Evolutionary conservation across 2,888 invertebrate species (phyloP), one percentile per base, ranked within the genome.

Genomic region (Ophion costatus): DNA sequence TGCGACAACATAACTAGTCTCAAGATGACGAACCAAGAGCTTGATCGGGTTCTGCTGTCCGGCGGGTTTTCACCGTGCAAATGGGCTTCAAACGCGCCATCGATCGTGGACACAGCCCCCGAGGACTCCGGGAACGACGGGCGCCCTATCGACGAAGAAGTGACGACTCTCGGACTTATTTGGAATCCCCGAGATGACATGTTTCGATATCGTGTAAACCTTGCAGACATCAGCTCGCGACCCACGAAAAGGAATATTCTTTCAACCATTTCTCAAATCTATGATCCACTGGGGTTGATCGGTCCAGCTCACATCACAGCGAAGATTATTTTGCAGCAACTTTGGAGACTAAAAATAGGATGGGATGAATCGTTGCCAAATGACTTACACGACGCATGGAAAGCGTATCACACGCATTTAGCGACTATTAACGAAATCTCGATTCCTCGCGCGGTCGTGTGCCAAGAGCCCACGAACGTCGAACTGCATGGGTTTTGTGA

Each of bases 201-300:
- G 45, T 38, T 80, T 14, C 64, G 64, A 71, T 83, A 71, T 42
- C 71, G 45, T 11, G 71, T 71, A 6, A 71, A 71, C 22, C 63
- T 63, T 24, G 63, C 33, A n/a, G 66, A 64, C 33, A 29, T 63
- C 24, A 51, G 24, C 38, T 66, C 45, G 14, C 42, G 45, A 56
- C n/a, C 63, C 20, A 76, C 38, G 20, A 76, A 76, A 51, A 20
- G 76, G 51, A n/a, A 22, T 5, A 74, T 84, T 24, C 77, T 86
- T 42, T 85, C 82, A 3, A 17, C 29, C 14, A 87, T 89, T 51
- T 84, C 88, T n/a, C 86, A 86, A 66, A 87, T 89, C 22, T 90
- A 85, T 66, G 89, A 90, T 73, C 88, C 89, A 5, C 80, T 89
- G 14, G 88, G 89, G 22, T 66, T 90, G 10, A 24, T 89, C 51